phyloP scores from a whole-genome alignment of 2,797 vertebrate genomes.

The Sebastes steindachneri region DNA sequence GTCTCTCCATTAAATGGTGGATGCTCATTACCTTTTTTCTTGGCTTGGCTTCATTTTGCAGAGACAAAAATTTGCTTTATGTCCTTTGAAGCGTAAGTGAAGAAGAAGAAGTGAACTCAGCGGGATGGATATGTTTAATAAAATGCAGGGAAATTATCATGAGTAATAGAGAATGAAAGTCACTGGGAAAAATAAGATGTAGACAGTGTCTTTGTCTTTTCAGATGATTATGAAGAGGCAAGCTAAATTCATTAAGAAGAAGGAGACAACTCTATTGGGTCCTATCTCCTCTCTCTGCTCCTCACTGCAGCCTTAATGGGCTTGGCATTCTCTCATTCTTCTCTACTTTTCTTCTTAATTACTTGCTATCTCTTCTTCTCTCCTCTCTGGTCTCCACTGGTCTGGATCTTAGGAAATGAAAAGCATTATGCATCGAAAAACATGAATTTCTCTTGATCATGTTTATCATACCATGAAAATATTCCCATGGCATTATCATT shows the following conservation, averaged over 20 bases:
- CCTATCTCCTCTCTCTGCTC: slow-evolving; percentile 38
- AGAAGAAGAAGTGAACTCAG: slow-evolving; percentile 5
- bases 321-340: slow-evolving; percentile 31
- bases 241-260: slow-evolving; percentile 45
- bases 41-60: neutral
- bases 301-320: slow-evolving; percentile 37
- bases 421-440: neutral
- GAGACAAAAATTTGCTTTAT: neutral
- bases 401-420: slow-evolving; percentile 3
- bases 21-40: neutral
- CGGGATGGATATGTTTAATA: neutral
- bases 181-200: slow-evolving; percentile 8
- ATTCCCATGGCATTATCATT: neutral
- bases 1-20: neutral
- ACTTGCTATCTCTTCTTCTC: neutral
- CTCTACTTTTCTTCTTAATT: slow-evolving; percentile 22
- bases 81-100: neutral
- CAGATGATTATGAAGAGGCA: slow-evolving; percentile 22
- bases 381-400: neutral
- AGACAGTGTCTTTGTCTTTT: slow-evolving; percentile 27
- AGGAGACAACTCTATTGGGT: slow-evolving; percentile 31
- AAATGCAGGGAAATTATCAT: neutral
- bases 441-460: neutral
- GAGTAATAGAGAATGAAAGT: neutral
- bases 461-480: slow-evolving; percentile 9